Percentiles rank a stretch among this genome's conserved stretches.
phyloP scores from a whole-genome alignment of 1,140 invertebrate species.

The Paramacrobiotus metropolitanus region DNA sequence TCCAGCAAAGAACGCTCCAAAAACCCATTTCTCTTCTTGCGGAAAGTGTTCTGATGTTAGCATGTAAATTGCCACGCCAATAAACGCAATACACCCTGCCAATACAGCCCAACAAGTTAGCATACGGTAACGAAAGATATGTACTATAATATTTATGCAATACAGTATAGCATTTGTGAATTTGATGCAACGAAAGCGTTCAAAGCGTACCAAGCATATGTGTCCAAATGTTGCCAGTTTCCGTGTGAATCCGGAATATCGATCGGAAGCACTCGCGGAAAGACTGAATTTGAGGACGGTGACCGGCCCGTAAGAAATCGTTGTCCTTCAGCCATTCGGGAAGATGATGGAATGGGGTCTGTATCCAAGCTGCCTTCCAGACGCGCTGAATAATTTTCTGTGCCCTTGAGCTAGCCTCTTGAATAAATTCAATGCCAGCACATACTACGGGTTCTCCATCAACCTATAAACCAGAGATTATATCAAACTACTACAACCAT shows the following conservation, averaged over 20 bases:
- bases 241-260: conserved; percentile 14
- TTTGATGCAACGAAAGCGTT: background rate
- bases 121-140: background rate
- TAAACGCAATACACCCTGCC: conserved; percentile 11
- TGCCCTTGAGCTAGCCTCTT: background rate
- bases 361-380: conserved; percentile 13
- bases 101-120: background rate
- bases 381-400: conserved; percentile 8
- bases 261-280: conserved; percentile 13
- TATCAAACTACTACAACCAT: too few species aligned
- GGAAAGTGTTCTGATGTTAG: conserved; percentile 6
- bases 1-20: conserved; percentile 8
- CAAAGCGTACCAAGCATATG: conserved; percentile 11
- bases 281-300: conserved; percentile 14
- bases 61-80: conserved; percentile 9
- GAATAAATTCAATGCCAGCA: background rate
- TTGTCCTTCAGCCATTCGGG: conserved; percentile 16
- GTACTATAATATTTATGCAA: background rate
- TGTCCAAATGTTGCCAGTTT: conserved; percentile 17
- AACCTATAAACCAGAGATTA: background rate
- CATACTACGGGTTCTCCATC: background rate
- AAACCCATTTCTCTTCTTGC: conserved; percentile 6
- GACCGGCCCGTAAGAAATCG: conserved; percentile 13
- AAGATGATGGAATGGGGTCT: conserved; percentile 12
- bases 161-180: background rate